These are phyloP conservation scores for Taenioides sp. DNA, from an alignment of 2,797 vertebrate species.

Conservation along the genomic window DNA sequence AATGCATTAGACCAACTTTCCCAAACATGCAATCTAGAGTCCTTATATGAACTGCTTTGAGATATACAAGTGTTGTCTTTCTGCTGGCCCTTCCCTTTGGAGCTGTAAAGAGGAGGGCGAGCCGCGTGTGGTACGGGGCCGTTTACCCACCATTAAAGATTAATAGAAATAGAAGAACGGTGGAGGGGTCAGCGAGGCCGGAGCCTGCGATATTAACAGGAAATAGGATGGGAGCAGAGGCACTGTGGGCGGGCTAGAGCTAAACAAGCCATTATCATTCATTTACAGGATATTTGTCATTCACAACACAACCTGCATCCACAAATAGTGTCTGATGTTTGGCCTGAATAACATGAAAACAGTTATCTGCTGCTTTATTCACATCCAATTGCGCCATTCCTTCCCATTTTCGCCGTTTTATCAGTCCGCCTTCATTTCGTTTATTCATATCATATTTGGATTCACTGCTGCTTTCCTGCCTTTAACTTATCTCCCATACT, in stretches of 20 bases:
- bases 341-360: slow-evolving; percentile 43
- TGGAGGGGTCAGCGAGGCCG: slow-evolving; percentile 52
- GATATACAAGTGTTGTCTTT: slow-evolving; percentile 5
- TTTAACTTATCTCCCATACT: neutral
- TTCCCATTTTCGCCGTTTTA: neutral
- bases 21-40: neutral
- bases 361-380: slow-evolving; percentile 8
- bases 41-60: neutral
- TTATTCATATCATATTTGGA: neutral
- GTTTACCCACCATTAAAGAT: slow-evolving; percentile 57
- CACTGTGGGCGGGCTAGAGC: slow-evolving; percentile 45
- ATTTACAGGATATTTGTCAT: slow-evolving; percentile 67
- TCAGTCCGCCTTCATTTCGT: neutral
- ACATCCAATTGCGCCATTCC: neutral
- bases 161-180: slow-evolving; percentile 55
- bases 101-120: slow-evolving; percentile 46
- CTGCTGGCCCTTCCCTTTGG: slow-evolving; percentile 18
- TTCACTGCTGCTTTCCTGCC: neutral
- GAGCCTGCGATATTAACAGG: slow-evolving; percentile 57
- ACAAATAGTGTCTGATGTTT: slow-evolving; percentile 41
- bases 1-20: neutral
- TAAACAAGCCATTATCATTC: slow-evolving; percentile 68
- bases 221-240: slow-evolving; percentile 54
- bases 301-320: slow-evolving; percentile 59
- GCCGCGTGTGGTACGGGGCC: slow-evolving; percentile 24